A percentile compares a stretch with the other conserved stretches of the same genome.
Conservation (phyloP, 2,888 invertebrate genomes). For the Tetheella fluctuosa region DNA sequence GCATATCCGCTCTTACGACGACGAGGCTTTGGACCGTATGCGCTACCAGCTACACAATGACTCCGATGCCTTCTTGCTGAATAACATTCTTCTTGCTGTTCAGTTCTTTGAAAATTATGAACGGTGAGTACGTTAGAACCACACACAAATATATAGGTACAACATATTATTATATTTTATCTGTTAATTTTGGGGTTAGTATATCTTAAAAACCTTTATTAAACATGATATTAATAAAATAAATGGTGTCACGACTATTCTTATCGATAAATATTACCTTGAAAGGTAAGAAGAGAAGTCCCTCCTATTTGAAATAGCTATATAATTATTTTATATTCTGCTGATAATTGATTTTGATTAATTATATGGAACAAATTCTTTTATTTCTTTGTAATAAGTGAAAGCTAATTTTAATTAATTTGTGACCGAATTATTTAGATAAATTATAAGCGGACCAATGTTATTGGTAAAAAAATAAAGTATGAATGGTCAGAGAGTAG, state of each 20-base stretch:
- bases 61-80: slow-evolving; percentile 88
- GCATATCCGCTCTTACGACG: slow-evolving; percentile 73
- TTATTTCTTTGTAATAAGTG: not conserved
- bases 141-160: no score
- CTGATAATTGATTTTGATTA: not conserved
- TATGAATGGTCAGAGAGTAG: no score
- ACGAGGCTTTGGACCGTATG: slow-evolving; percentile 83
- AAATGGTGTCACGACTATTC: slow-evolving; percentile 21
- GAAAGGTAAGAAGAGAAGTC: slow-evolving; percentile 15
- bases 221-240: not conserved
- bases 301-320: not conserved
- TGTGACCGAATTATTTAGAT: not conserved
- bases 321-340: not conserved
- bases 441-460: not conserved
- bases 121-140: slow-evolving; percentile 87
- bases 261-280: slow-evolving; percentile 25
- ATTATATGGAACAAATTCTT: not conserved
- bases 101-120: slow-evolving; percentile 93
- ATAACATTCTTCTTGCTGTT: slow-evolving; percentile 89
- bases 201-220: not conserved
- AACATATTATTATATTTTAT: not conserved
- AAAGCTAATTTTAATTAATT: not conserved
- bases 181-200: not conserved
- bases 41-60: slow-evolving; percentile 84
- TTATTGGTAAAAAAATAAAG: not conserved